A percentile compares a stretch with the other conserved stretches of the same genome.
These are phyloP conservation scores for Pseudorasbora parva DNA, from an alignment of 2,113 vertebrate genomes.

Conservation along the genomic window DNA sequence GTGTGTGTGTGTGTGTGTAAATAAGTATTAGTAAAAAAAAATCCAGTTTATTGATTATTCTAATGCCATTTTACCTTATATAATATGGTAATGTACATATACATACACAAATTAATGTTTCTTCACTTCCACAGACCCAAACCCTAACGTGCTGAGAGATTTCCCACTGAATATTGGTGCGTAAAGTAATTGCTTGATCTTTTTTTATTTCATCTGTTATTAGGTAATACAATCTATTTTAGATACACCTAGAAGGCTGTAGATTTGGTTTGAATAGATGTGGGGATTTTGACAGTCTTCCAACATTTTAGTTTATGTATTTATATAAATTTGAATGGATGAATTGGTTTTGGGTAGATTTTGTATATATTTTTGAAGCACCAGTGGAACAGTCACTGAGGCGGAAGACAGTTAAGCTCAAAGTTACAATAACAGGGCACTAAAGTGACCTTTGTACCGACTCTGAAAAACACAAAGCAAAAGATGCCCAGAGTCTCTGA, in stretches of 20 bases:
- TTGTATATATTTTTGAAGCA: neutral
- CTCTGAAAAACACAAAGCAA: no score
- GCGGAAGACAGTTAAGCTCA: no score
- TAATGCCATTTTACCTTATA: neutral
- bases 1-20: no score
- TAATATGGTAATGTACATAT: neutral
- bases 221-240: neutral
- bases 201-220: neutral
- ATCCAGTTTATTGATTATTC: neutral
- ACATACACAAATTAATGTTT: neutral
- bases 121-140: slow-evolving; percentile 43
- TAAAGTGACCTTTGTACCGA: no score
- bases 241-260: no score
- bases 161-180: slow-evolving; percentile 56
- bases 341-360: neutral
- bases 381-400: no score
- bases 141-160: slow-evolving; percentile 55
- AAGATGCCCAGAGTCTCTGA: no score
- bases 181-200: neutral
- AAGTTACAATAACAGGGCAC: no score
- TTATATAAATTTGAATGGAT: neutral
- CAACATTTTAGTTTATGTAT: neutral
- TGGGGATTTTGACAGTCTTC: neutral
- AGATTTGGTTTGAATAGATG: neutral
- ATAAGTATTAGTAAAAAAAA: no score